phyloP scores from a whole-genome alignment of 1,140 invertebrate genomes.

The Drosophila elegans region DNA sequence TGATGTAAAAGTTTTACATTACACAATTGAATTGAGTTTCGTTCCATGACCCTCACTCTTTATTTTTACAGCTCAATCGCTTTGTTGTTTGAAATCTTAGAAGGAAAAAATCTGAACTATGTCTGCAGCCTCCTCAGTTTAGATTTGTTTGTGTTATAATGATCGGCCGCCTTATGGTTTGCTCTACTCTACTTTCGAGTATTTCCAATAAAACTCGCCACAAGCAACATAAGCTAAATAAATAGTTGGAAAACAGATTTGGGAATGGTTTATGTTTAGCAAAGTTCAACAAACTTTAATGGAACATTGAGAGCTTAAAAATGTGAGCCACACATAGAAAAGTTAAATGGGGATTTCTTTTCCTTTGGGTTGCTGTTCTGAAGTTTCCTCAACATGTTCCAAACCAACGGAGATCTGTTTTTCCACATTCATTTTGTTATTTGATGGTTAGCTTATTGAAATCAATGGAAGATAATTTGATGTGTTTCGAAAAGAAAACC shows the following conservation, averaged over 20 bases:
- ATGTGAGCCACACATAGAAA: conserved; percentile 7
- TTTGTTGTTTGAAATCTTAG: not conserved
- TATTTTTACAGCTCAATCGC: not conserved
- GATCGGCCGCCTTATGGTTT: not conserved
- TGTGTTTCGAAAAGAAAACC: too few species aligned
- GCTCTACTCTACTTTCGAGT: conserved; percentile 10
- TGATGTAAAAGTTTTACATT: not conserved
- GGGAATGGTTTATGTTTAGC: conserved; percentile 24
- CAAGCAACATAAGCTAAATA: conserved; percentile 17
- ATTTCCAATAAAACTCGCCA: conserved; percentile 50
- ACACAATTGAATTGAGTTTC: conserved; percentile 16
- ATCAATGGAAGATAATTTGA: not conserved
- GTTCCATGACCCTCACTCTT: too few species aligned
- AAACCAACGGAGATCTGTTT: not conserved
- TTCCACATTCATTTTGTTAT: too few species aligned
- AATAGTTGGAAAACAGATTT: conserved; percentile 6
- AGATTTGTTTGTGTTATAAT: conserved; percentile 9
- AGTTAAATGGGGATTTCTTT: too few species aligned
- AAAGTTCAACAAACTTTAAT: conserved; percentile 74
- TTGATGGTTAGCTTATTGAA: too few species aligned
- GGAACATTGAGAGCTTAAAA: conserved; percentile 50
- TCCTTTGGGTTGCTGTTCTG: too few species aligned
- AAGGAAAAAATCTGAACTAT: not conserved
- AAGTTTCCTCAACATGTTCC: not conserved
- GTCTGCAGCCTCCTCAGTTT: not conserved